Conservation (phyloP, 2,888 invertebrate species). For the Sesia apiformis region DNA sequence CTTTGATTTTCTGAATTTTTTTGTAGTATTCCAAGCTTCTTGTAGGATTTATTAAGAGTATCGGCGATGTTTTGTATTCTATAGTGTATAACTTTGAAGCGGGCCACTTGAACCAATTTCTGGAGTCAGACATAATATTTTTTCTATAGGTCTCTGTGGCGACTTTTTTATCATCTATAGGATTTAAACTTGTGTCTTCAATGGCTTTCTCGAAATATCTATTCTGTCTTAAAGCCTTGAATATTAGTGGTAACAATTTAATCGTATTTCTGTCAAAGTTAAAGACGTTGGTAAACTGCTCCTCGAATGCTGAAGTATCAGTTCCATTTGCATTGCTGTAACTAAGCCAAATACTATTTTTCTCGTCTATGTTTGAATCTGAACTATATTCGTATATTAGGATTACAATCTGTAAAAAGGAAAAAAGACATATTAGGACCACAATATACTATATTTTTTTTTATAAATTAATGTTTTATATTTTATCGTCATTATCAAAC, state of each 20-base stretch:
- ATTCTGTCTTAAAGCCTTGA: constrained; percentile 46
- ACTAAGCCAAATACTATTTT: not conserved
- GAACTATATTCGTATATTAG: constrained; percentile 46
- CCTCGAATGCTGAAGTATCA: constrained; percentile 35
- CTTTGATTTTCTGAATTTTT: constrained; percentile 46
- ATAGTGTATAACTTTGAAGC: constrained; percentile 29
- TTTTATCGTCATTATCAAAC: too few species aligned
- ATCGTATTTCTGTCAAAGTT: constrained; percentile 32
- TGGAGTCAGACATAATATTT: constrained; percentile 29
- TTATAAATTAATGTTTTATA: too few species aligned
- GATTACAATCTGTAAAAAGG: constrained; percentile 46
- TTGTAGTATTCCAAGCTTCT: constrained; percentile 49
- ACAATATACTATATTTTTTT: too few species aligned
- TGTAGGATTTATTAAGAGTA: constrained; percentile 31
- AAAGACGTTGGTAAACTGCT: constrained; percentile 26
- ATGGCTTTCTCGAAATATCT: constrained; percentile 33
- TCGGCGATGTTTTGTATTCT: constrained; percentile 42
- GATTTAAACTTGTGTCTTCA: constrained; percentile 29
- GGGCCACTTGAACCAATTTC: constrained; percentile 33
- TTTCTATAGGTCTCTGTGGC: constrained; percentile 29
- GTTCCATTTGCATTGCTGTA: constrained; percentile 15
- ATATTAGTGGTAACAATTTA: constrained; percentile 40
- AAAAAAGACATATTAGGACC: not conserved
- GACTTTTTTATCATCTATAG: constrained; percentile 18
- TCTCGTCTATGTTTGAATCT: constrained; percentile 17